Evolutionary conservation across 2,113 vertebrate genomes (phyloP), one percentile per base, ranked within the genome.

Genomic region (Tachysurus fulvidraco): DNA sequence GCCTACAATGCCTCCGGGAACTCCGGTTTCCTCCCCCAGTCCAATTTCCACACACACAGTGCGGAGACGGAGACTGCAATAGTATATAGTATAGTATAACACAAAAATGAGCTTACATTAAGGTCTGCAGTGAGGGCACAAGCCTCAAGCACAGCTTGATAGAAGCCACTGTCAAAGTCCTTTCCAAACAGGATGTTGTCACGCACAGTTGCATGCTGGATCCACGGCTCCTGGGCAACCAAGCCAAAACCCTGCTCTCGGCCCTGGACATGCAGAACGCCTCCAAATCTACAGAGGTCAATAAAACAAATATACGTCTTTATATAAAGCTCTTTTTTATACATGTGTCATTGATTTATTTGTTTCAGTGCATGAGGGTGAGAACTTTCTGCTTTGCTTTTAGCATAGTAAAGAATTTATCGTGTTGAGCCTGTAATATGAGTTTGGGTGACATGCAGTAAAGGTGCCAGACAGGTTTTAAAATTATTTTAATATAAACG

Each of bases 111-210:
- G 59, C 97, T 92, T 93, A 99, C 98, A 0, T 92, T 96, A 80
- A 99, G 95, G 90, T 99, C 98, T 13, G 98, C 95, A 0, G 92
- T 88, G 36, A 99, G 97, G 8, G 98, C 97, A 6, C 98, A 99
- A 89, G 98, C 97, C 79, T 98, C 95, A 4, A 98, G 89, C 87
- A 98, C 98, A 14, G 95, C 91, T 85, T 94, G 88, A 46, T 99
- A 99, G 41, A 97, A 94, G 57, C 59, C 87, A n/a, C 94, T 93
- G 11, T 97, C 88, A 54, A 96, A 97, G n/a, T 95, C 90, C 89
- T 92, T 96, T 71, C 98, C 98, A 89, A 99, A 99, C 87, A 99
- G 93, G 88, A 99, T 97, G 93, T 99, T 99, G 90, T 98, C 96
- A 23, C 95, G 96, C 28, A 99, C 95, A n/a, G 96, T 96, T 59